Percentiles rank a stretch among this genome's conserved stretches.
Conservation (phyloP, 2,888 invertebrate genomes). For the Hypolimnas misippus region DNA sequence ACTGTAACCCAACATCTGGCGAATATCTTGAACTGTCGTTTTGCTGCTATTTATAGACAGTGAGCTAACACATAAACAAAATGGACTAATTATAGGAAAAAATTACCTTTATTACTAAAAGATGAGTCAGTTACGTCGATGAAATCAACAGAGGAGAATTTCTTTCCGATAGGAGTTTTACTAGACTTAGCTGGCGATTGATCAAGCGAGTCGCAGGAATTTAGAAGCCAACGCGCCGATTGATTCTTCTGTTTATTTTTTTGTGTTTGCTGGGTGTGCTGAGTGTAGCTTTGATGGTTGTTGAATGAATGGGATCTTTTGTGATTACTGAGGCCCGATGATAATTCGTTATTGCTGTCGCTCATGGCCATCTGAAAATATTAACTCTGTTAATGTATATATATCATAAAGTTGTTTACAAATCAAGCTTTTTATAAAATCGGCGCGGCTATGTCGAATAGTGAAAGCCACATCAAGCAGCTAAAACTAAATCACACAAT, state of each 20-base stretch:
- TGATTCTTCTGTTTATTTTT: slow-evolving; percentile 86
- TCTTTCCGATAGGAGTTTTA: slow-evolving; percentile 83
- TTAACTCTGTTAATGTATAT: slow-evolving; percentile 2
- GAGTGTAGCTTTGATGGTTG: slow-evolving; percentile 88
- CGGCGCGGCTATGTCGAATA: neutral
- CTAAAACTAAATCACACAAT: slow-evolving; percentile 9
- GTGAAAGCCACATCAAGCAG: slow-evolving; percentile 12
- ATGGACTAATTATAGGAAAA: slow-evolving; percentile 20
- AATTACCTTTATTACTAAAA: slow-evolving; percentile 61
- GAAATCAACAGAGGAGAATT: slow-evolving; percentile 83
- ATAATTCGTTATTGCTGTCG: slow-evolving; percentile 81
- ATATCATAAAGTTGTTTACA: neutral
- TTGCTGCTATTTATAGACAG: slow-evolving; percentile 34
- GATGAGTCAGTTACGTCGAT: slow-evolving; percentile 81
- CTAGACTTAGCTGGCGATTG: slow-evolving; percentile 73
- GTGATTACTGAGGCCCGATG: slow-evolving; percentile 84
- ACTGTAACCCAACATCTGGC: slow-evolving; percentile 41
- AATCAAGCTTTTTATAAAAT: neutral
- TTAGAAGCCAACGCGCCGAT: slow-evolving; percentile 78
- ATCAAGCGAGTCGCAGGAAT: slow-evolving; percentile 80
- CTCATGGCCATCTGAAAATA: slow-evolving; percentile 86
- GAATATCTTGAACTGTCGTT: slow-evolving; percentile 40
- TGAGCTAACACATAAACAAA: slow-evolving; percentile 27
- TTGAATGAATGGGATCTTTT: slow-evolving; percentile 88
- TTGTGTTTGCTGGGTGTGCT: slow-evolving; percentile 84